Evolutionary conservation across 2,888 invertebrate genomes (phyloP).

Genomic region (Phlogophora meticulosa): DNA sequence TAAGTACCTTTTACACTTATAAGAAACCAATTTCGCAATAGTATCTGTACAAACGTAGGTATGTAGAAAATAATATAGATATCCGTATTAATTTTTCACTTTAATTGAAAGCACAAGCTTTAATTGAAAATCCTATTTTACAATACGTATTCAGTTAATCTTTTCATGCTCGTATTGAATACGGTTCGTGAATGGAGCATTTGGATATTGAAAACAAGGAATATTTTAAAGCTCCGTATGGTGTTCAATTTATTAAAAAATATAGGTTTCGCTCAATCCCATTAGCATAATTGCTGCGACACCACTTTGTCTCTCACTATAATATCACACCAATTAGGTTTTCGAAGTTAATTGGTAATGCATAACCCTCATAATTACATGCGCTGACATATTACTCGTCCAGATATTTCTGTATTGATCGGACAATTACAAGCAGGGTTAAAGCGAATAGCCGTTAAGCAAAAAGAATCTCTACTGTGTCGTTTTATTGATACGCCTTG

Average conservation of each 20-base stretch:
- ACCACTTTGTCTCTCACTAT: constrained; percentile 41
- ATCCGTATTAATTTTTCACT: constrained; percentile 6
- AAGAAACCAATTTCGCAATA: too few relatives aligned
- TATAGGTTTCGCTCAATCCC: constrained; percentile 16
- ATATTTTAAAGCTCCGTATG: constrained; percentile 34
- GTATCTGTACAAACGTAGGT: too few relatives aligned
- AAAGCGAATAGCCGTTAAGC: background rate
- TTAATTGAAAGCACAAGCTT: constrained; percentile 12
- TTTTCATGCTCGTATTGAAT: constrained; percentile 40
- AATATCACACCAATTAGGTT: constrained; percentile 56
- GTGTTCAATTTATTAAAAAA: constrained; percentile 42
- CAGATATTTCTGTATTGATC: constrained; percentile 44
- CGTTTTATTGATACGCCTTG: background rate
- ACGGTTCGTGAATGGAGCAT: constrained; percentile 8
- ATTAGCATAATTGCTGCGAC: constrained; percentile 51
- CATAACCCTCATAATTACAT: constrained; percentile 43
- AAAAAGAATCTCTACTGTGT: background rate
- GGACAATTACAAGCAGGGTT: background rate
- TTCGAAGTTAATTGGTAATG: constrained; percentile 57
- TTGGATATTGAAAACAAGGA: constrained; percentile 48
- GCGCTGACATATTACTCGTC: constrained; percentile 45
- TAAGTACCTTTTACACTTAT: too few relatives aligned
- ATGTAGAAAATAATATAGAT: background rate
- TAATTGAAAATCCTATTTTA: constrained; percentile 33
- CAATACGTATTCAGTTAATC: constrained; percentile 30